Evolutionary conservation across 2,888 invertebrate genomes (phyloP).

Genomic region (Aproaerema taeniolella): DNA sequence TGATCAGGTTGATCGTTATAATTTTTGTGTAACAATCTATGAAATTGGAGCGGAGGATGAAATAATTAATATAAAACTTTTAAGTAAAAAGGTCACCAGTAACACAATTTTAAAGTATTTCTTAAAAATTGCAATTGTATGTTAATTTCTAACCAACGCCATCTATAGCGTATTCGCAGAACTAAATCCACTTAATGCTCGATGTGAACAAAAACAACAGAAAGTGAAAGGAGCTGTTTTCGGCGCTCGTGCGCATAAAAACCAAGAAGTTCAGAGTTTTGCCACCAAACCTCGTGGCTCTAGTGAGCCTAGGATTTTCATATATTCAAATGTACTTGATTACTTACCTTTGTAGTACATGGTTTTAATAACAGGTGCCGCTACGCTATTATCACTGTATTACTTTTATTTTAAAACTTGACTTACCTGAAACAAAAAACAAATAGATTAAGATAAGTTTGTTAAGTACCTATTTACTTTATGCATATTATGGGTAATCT

Average conservation of each 20-base stretch:
- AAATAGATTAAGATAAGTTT: background rate
- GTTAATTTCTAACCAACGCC: too few relatives aligned
- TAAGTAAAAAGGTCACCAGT: too few relatives aligned
- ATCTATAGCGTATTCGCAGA: background rate
- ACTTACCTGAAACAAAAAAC: conserved; percentile 20
- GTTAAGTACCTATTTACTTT: too few relatives aligned
- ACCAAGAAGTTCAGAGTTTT: conserved; percentile 10
- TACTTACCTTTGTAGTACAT: conserved; percentile 1
- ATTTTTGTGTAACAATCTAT: too few relatives aligned
- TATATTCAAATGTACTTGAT: background rate
- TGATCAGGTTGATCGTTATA: too few relatives aligned
- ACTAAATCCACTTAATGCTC: background rate
- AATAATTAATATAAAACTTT: too few relatives aligned
- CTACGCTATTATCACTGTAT: too few relatives aligned
- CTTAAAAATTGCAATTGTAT: too few relatives aligned
- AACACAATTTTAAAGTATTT: too few relatives aligned
- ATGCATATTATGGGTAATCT: too few relatives aligned
- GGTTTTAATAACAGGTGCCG: too few relatives aligned
- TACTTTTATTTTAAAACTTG: background rate
- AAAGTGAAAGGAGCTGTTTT: conserved; percentile 21
- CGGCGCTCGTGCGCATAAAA: conserved; percentile 18
- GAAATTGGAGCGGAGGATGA: too few relatives aligned
- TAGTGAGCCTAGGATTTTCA: background rate
- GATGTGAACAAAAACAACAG: conserved; percentile 9
- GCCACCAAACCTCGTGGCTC: conserved; percentile 4